Evolutionary conservation across 2,113 vertebrate genomes (phyloP).

Genomic region (Syrmaticus mikado): DNA sequence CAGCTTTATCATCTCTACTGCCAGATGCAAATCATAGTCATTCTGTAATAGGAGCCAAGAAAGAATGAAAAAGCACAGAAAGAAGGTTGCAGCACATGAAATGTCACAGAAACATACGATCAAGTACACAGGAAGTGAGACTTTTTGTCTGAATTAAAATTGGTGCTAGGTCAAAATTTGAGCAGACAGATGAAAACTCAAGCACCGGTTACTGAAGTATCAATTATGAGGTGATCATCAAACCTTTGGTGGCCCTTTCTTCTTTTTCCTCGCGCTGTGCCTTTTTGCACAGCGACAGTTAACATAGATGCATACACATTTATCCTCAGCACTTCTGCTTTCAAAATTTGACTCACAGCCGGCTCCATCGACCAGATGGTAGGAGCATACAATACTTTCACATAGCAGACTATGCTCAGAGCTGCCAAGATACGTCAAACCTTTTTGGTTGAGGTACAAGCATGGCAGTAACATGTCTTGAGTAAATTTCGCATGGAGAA

Average conservation of each 20-base stretch:
- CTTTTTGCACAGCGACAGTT: not conserved
- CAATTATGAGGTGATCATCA: not conserved
- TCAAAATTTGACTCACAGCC: conserved; percentile 27
- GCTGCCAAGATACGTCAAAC: not conserved
- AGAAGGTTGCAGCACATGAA: not conserved
- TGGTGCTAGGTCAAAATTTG: not conserved
- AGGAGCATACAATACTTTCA: not conserved
- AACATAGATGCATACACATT: not conserved
- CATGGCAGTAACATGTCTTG: not conserved
- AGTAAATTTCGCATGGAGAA: not conserved
- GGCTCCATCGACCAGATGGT: conserved; percentile 12
- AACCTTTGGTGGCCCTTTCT: not conserved
- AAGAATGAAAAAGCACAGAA: not conserved
- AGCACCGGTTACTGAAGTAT: not conserved
- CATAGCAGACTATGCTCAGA: not conserved
- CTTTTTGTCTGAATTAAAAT: not conserved
- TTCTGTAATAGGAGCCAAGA: not conserved
- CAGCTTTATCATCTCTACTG: not conserved
- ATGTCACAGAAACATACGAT: not conserved
- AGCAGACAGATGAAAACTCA: not conserved
- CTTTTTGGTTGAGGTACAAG: conserved; percentile 22
- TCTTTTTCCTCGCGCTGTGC: not conserved
- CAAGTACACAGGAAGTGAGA: not conserved
- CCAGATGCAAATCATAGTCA: not conserved
- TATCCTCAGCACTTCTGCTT: conserved; percentile 38